phyloP scores from a whole-genome alignment of 2,113 vertebrate genomes.

The Myrmecophaga tridactyla region DNA sequence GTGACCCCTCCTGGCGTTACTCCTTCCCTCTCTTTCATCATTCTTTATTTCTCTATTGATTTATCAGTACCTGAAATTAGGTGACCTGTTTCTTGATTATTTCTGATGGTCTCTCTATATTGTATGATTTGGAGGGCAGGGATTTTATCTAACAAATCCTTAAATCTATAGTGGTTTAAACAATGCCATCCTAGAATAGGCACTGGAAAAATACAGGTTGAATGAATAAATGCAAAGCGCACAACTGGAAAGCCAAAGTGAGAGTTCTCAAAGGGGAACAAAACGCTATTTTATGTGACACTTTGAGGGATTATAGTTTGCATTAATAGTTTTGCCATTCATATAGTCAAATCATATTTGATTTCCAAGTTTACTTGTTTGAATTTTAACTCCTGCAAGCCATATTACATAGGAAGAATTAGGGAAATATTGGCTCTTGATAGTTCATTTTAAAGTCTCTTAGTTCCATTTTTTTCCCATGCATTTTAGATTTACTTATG shows the following conservation, averaged over 20 bases:
- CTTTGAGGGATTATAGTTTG: neutral
- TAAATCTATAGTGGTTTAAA: neutral
- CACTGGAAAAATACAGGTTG: neutral
- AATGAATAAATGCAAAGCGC: neutral
- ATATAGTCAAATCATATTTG: slow-evolving; percentile 17
- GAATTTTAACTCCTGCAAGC: neutral
- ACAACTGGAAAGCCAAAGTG: neutral
- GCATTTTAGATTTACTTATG: slow-evolving; percentile 73
- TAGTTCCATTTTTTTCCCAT: neutral
- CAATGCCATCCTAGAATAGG: neutral
- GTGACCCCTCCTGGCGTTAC: neutral
- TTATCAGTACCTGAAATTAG: neutral
- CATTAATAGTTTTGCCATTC: neutral
- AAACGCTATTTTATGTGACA: neutral
- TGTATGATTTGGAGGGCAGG: neutral
- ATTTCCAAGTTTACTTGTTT: neutral
- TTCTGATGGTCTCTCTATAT: neutral
- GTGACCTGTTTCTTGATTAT: neutral
- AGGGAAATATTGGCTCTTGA: neutral
- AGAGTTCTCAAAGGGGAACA: neutral
- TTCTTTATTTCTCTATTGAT: neutral
- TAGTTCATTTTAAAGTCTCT: neutral
- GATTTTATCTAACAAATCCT: neutral
- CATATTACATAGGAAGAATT: neutral
- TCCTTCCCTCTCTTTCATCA: neutral